phyloP scores from a whole-genome alignment of 2,113 vertebrate genomes.

The Zosterops hypoxanthus region DNA sequence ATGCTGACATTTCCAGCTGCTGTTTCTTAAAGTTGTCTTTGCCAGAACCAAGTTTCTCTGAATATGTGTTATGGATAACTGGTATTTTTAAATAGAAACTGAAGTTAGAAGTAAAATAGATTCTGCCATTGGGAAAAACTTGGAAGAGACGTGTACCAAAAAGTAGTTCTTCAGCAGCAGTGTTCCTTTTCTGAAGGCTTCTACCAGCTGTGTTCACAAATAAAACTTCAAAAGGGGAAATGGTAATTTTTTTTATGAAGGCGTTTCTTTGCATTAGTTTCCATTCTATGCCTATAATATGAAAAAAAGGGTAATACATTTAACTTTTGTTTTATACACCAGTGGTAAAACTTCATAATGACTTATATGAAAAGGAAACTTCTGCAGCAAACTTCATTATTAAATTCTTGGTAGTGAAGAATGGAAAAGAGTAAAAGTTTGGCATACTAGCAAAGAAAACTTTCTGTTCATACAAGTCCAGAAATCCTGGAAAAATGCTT shows the following conservation, averaged over 20 bases:
- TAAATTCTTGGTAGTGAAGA: not conserved
- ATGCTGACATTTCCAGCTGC: not conserved
- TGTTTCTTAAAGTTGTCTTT: not conserved
- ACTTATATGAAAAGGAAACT: not conserved
- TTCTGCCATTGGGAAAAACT: not conserved
- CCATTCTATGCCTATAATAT: not conserved
- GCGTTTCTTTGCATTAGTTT: not conserved
- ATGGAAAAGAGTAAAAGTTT: not conserved
- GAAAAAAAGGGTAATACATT: rapidly evolving
- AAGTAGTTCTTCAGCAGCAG: not conserved
- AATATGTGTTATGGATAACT: not conserved
- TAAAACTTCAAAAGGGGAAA: not conserved
- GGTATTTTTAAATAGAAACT: not conserved
- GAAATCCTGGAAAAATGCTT: constrained; percentile 37
- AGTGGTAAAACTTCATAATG: not conserved
- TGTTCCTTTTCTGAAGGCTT: not conserved
- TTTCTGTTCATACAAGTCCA: not conserved
- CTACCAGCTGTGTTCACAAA: not conserved
- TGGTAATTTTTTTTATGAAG: not conserved
- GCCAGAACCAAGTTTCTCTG: not conserved
- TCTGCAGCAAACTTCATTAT: not conserved
- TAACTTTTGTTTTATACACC: not conserved
- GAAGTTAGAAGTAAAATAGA: not conserved
- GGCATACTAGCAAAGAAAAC: not conserved
- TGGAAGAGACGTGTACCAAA: not conserved